Conservation (phyloP, 2,888 invertebrate species). For the Eremobia ochroleuca region DNA sequence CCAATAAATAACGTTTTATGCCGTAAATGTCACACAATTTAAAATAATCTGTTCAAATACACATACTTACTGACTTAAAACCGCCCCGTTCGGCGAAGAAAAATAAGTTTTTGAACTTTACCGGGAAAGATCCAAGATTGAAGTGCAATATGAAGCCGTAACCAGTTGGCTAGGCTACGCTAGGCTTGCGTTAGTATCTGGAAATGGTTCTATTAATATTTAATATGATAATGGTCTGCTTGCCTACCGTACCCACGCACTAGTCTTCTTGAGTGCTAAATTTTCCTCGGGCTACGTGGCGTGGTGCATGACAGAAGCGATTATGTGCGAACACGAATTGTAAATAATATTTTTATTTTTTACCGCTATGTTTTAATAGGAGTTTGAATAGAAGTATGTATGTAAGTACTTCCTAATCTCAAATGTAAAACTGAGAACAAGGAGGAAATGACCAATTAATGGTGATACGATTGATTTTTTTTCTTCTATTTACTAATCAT, state of each 20-base stretch:
- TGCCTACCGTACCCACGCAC: conserved; percentile 72
- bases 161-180: conserved; percentile 3
- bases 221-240: conserved; percentile 68
- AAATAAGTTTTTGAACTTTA: conserved; percentile 7
- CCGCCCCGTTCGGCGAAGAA: neutral
- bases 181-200: conserved; percentile 32
- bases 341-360: neutral
- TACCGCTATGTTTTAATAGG: too few species aligned
- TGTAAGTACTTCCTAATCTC: too few species aligned
- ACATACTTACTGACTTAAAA: conserved; percentile 19
- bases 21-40: conserved; percentile 10
- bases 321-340: neutral
- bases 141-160: conserved; percentile 33
- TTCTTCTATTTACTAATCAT: too few species aligned
- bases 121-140: conserved; percentile 9
- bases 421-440: too few species aligned
- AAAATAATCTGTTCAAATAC: conserved; percentile 8
- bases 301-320: conserved; percentile 58
- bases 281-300: conserved; percentile 76
- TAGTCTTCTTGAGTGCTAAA: conserved; percentile 81
- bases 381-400: too few species aligned
- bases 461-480: too few species aligned
- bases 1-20: conserved; percentile 30
- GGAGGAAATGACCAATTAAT: too few species aligned
- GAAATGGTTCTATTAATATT: conserved; percentile 67